Evolutionary conservation across 2,888 invertebrate genomes (phyloP), one percentile per base, ranked within the genome.

Genomic region (Morinoia aosen): DNA sequence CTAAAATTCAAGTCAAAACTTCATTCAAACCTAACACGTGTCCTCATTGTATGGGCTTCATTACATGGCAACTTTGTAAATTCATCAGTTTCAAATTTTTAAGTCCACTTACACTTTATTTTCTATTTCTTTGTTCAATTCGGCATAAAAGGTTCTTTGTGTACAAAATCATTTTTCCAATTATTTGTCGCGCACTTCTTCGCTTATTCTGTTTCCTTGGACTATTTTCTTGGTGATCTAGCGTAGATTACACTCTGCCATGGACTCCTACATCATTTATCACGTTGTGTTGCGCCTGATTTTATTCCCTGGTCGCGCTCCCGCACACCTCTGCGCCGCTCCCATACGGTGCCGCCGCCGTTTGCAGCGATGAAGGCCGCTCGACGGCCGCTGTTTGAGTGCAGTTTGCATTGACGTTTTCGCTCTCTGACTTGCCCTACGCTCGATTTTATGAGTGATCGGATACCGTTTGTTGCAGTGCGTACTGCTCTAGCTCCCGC

Each of bases 321-420:
- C 33, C 12, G 88, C 88, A 39, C 88, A 48, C 39, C 90, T 90
- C 8, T 90, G 40, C 90, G 2, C 39, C 90, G 90, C 33, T 88
- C 48, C 33, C 76, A 16, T 76, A 33, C 90, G 57, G 3, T 57
- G 57, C 93, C 8, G 57, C 56, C 57, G 93, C 57, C 93, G 48
- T 8, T 56, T 40, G 91, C 40, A 19, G 12, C 10, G 19, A 33
- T 93, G 90, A 90, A 90, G 93, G 48, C 93, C 58, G 93, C 57
- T 11, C 48, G 57, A 57, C 48, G 57, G 57, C 93, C 93, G 93
- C 57, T 58, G 57, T 93, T 93, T 93, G 93, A 93, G 48, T 39
- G 93, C 93, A 93, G 93, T 93, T 93, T 93, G 93, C 93, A 93
- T 93, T 25, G 93, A 33, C 56, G 93, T 57, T 90, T 93, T 93